Evolutionary conservation across 2,113 vertebrate species (phyloP).

Genomic region (Cephalopterus ornatus): DNA sequence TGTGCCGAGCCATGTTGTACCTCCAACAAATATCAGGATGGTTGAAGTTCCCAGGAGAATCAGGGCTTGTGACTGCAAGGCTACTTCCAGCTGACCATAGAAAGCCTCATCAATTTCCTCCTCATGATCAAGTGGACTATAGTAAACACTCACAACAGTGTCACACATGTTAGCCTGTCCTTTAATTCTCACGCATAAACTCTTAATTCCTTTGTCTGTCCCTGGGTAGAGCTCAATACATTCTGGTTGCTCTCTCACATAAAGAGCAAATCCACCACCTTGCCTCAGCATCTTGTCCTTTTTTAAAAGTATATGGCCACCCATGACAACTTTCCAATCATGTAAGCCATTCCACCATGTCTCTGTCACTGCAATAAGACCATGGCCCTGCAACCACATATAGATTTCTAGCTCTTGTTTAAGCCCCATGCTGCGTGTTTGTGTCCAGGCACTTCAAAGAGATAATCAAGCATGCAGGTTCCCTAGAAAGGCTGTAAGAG

Average conservation of each 20-base stretch:
- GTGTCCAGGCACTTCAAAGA: neutral
- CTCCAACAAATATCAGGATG: neutral
- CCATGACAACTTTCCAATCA: neutral
- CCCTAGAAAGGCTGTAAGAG: neutral
- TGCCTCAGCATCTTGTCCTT: neutral
- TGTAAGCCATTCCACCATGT: neutral
- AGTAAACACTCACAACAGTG: neutral
- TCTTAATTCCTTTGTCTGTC: neutral
- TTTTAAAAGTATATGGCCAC: neutral
- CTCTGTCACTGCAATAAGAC: neutral
- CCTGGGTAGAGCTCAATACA: accelerated
- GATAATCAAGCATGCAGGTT: neutral
- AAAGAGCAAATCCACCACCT: neutral
- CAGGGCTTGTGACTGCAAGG: neutral
- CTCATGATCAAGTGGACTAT: neutral
- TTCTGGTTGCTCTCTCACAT: neutral
- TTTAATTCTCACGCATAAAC: neutral
- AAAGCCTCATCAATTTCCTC: neutral
- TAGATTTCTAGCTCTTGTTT: neutral
- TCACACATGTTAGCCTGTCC: neutral
- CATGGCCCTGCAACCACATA: neutral
- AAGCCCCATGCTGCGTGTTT: neutral
- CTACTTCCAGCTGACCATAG: neutral
- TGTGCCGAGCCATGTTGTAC: neutral
- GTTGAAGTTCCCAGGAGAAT: neutral